Evolutionary conservation across 2,888 invertebrate species (phyloP), one percentile per base, ranked within the genome.

Genomic region (Leuctra nigra): DNA sequence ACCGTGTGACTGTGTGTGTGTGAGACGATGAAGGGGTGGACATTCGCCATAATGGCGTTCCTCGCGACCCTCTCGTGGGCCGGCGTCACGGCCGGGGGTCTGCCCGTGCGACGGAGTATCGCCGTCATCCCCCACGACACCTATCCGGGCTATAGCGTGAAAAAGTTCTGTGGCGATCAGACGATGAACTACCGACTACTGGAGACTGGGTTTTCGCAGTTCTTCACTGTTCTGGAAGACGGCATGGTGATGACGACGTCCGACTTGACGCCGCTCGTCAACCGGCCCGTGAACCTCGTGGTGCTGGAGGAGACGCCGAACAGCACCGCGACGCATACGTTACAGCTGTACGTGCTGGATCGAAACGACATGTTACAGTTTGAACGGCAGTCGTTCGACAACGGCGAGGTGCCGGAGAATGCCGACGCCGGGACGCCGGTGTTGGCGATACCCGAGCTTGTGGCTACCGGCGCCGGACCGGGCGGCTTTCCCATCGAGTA

Each of bases 171-270:
- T 64, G 67, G 64, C 14, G 61, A 63, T 54, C 63, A 64, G 38
- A 62, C 63, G 46, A 59, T 64, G 59, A 77, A 78, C 61, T 86
- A 81, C 69, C 80, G 79, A 62, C 76, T 87, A 63, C 73, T 90
- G 66, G 87, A 91, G 67, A 88, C 87, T 52, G 88, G 86, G 62
- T 89, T 83, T 70, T 86, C 87, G 47, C 83, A 88, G 63, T 92
- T 86, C 73, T 93, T 94, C 72, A 87, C 93, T 9, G 84, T 93
- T 63, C 80, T 93, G 57, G 84, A 86, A 63, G 87, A 91, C 71
- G 93, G 93, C 53, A 81, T 91, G 56, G 84, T 94, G 57, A 94
- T 93, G 91, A 92, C 92, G 46, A 92, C 91, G 23, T 84, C 89
- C 36, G 90, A 91, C 68, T 79, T 93, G 39, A 82, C 84, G 54